These are phyloP conservation scores for Edolisoma coerulescens DNA, from an alignment of 2,113 vertebrate genomes.

Conservation along the genomic window DNA sequence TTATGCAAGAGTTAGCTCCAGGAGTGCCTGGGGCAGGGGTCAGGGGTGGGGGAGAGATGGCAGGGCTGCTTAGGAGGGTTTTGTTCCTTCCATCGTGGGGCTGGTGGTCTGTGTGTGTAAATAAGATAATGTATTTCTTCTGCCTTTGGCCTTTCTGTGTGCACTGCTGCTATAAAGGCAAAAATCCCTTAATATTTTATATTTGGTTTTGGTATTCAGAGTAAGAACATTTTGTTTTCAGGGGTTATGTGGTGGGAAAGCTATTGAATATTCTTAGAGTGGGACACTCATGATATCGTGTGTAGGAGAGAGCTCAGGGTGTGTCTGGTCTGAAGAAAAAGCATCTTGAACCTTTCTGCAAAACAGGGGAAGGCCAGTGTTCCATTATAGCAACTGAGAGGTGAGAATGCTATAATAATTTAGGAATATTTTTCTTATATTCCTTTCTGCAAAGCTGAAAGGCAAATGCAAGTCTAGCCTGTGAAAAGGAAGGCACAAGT, in stretches of 20 bases:
- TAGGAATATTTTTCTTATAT: too few species aligned
- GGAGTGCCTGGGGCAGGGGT: neutral
- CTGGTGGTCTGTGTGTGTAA: neutral
- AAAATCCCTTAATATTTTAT: neutral
- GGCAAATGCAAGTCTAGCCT: neutral
- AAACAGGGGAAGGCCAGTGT: neutral
- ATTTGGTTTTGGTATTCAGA: neutral
- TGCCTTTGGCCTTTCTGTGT: neutral
- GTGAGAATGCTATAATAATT: neutral
- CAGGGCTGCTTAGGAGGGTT: too few species aligned
- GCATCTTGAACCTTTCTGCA: neutral
- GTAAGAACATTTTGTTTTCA: neutral
- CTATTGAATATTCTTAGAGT: neutral
- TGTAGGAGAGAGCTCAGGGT: conserved; percentile 9
- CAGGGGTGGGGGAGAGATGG: neutral
- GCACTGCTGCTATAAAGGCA: neutral
- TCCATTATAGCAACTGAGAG: neutral
- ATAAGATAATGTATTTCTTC: neutral
- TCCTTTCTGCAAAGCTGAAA: neutral
- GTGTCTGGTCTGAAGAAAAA: conserved; percentile 23
- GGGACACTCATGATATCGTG: neutral
- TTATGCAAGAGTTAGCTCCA: neutral
- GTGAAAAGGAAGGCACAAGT: neutral
- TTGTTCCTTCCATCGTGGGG: neutral
- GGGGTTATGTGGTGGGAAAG: neutral